Conservation (phyloP, 2,888 invertebrate species). For the Tholera decimalis region DNA sequence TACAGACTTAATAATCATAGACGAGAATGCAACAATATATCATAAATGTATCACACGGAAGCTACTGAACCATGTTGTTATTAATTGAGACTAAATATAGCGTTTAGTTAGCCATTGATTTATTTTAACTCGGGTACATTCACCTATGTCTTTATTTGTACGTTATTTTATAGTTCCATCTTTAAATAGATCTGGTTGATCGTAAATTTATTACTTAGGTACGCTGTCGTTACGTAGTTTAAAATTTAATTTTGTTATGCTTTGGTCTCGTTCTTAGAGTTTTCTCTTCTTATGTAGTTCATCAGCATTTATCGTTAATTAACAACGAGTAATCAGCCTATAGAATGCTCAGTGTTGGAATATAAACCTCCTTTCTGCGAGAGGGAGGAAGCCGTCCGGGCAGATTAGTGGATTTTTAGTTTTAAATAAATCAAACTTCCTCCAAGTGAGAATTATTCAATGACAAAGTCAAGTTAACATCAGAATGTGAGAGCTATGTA, state of each 20-base stretch:
- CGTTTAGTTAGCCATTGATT: conserved; percentile 61
- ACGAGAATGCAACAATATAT: conserved; percentile 46
- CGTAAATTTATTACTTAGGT: conserved; percentile 27
- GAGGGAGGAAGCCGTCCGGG: not conserved
- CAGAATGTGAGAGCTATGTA: no score
- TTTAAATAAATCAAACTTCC: no score
- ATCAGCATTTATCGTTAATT: no score
- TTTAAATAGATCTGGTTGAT: conserved; percentile 36
- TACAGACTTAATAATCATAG: conserved; percentile 49
- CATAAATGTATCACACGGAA: conserved; percentile 54
- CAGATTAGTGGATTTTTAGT: no score
- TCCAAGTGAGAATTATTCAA: no score
- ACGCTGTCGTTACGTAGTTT: conserved; percentile 13
- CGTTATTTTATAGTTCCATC: conserved; percentile 50
- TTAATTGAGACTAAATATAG: conserved; percentile 65
- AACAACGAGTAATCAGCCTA: not conserved
- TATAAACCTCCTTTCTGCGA: not conserved
- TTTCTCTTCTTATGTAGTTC: no score
- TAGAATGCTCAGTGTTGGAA: not conserved
- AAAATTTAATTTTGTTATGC: conserved; percentile 10
- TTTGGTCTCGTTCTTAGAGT: not conserved
- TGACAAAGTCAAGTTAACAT: no score
- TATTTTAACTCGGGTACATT: conserved; percentile 62
- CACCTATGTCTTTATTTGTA: conserved; percentile 58
- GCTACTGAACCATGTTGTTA: conserved; percentile 48